A percentile compares a stretch with the other conserved stretches of the same genome.
Conservation (phyloP, 2,113 vertebrate species). For the Daboia siamensis region DNA sequence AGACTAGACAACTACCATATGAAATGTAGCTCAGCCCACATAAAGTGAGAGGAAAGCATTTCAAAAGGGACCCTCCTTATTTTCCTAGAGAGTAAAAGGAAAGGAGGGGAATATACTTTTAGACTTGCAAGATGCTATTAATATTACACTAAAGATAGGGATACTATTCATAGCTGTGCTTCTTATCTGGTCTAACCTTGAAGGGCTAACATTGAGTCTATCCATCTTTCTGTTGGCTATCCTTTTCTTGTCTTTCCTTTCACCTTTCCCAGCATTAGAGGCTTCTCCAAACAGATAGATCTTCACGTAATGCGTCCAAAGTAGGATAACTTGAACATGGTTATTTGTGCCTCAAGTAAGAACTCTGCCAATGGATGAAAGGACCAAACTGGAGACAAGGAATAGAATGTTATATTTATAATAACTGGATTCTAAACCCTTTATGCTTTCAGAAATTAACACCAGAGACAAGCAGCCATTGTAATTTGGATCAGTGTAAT, state of each 20-base stretch:
- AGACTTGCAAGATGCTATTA: not conserved
- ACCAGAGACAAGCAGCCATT: not conserved
- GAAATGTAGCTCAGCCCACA: not conserved
- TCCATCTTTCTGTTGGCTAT: not conserved
- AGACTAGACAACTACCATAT: not conserved
- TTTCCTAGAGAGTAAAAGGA: not conserved
- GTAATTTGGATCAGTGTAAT: not conserved
- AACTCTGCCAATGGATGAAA: not conserved
- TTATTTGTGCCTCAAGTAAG: not conserved
- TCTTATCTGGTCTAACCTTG: not conserved
- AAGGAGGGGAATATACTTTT: not conserved
- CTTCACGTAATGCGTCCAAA: not conserved
- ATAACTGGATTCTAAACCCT: not conserved
- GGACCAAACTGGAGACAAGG: not conserved
- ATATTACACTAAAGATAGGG: not conserved
- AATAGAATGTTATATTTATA: not conserved
- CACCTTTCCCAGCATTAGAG: not conserved
- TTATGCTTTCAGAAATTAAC: not conserved
- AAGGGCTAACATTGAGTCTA: not conserved
- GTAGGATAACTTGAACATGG: not conserved
- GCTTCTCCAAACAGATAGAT: not conserved
- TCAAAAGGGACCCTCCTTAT: not conserved
- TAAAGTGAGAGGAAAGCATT: not conserved
- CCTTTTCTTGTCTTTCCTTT: not conserved
- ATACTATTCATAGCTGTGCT: not conserved